Evolutionary conservation across 2,888 invertebrate genomes (phyloP).

Genomic region (Oxycera nigricornis): DNA sequence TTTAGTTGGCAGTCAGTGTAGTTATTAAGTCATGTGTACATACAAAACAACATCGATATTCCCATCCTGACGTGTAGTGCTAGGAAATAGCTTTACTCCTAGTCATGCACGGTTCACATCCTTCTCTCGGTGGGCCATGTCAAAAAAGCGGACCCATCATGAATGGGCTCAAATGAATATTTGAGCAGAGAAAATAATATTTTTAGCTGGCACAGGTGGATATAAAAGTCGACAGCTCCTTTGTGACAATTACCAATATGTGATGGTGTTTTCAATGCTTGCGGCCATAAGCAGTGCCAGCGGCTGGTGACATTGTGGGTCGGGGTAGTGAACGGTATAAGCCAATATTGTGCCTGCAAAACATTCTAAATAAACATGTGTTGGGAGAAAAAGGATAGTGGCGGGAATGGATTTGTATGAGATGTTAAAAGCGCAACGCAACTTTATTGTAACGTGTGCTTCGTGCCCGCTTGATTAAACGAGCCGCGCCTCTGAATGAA

Average conservation of each 20-base stretch:
- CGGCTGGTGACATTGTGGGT: no score
- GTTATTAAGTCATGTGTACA: slow-evolving; percentile 11
- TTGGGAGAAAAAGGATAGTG: neutral
- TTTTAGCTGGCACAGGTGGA: slow-evolving; percentile 24
- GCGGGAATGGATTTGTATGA: neutral
- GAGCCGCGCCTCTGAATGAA: neutral
- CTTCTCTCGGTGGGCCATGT: slow-evolving; percentile 12
- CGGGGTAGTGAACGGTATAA: neutral
- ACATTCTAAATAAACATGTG: neutral
- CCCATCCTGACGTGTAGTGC: no score
- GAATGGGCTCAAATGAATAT: slow-evolving; percentile 22
- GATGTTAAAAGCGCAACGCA: neutral
- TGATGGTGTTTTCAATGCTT: neutral
- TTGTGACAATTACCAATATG: slow-evolving; percentile 37
- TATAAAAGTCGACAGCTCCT: slow-evolving; percentile 30
- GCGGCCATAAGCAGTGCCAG: neutral
- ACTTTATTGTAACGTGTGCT: no score
- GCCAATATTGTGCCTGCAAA: neutral
- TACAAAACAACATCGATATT: slow-evolving; percentile 5
- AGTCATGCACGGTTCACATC: no score
- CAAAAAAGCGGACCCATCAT: neutral
- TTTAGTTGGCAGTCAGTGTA: slow-evolving; percentile 14
- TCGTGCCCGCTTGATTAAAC: neutral
- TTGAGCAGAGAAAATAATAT: slow-evolving; percentile 16
- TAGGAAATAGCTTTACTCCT: no score